Conservation (phyloP, 2,888 invertebrate species). For the Drosophila villosipedis region DNA sequence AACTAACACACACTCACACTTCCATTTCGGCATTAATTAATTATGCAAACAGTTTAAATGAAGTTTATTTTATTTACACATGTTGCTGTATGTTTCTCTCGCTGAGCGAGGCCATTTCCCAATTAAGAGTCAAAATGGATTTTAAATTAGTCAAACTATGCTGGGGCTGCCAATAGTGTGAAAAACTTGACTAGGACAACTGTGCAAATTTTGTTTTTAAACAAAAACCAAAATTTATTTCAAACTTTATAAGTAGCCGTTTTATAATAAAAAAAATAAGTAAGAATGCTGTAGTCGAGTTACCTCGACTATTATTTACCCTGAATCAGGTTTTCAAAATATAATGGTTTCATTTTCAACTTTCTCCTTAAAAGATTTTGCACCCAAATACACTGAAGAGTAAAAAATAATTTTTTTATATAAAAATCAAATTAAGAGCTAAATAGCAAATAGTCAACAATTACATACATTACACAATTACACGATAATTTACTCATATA, state of each 20-base stretch:
- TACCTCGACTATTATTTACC: neutral
- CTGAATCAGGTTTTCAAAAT: neutral
- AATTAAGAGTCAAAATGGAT: constrained; percentile 6
- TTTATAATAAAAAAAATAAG: neutral
- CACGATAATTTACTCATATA: neutral
- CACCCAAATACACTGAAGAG: too few species aligned
- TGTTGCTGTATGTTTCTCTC: constrained; percentile 58
- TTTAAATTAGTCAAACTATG: constrained; percentile 48
- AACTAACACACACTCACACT: constrained; percentile 1
- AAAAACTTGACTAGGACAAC: neutral
- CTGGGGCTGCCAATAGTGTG: neutral
- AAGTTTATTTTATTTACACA: constrained; percentile 79
- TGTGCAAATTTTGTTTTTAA: neutral
- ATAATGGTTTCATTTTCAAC: neutral
- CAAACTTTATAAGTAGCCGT: neutral
- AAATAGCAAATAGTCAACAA: neutral
- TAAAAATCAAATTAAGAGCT: neutral
- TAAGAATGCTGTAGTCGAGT: neutral
- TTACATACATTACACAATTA: neutral
- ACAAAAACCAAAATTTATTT: neutral
- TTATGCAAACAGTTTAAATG: constrained; percentile 78
- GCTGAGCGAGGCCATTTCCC: constrained; percentile 7
- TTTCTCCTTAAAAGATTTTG: neutral
- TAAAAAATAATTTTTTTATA: neutral
- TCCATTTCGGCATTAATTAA: constrained; percentile 72